Evolutionary conservation across 2,113 vertebrate genomes (phyloP), one percentile per base, ranked within the genome.

Genomic region (Crocuta crocuta): DNA sequence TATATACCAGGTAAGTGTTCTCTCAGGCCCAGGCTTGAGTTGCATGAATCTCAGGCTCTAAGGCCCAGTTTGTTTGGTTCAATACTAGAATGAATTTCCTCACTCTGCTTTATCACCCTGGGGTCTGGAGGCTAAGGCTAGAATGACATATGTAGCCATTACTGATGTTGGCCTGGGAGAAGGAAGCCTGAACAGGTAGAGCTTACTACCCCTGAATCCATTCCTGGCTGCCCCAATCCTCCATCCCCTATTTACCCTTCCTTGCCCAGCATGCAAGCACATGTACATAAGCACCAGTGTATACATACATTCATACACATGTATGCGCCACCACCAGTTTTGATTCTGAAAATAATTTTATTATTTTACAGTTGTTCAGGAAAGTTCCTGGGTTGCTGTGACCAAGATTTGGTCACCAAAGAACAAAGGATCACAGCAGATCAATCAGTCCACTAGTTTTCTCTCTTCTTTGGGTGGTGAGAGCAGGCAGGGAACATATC

Each of bases 271-370:
- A 43, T 28, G 16, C n/a, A 95, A 82, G 91, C 58, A 95, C 33
- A 58, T 4, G 39, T 55, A 86, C 0, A 0, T 15, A 73, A 82
- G 21, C 50, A 63, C 6, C 58, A 16, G 4, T 79, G 39, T 26
- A 33, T 28, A 86, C 5, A 85, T 4, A 63, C 16, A 89, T 73
- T 84, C 26, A 92, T 39, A 92, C 11, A 50, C 28, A 63, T 7
- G 24, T 26, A 91, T 23, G 82, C 11, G 74, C 33, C 35, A 31
- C 35, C 66, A 91, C 43, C 96, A 31, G 53, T 70, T n/a, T 79
- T 97, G 81, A 95, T 86, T 98, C 95, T 96, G 95, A 98, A 98
- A 98, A 98, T 98, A 97, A 94, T 79, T 98, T 98, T 98, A 98
- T 98, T 98, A 93, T 95, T 92, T 98, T 98, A 97, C 95, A 98